Percentiles rank a stretch among this genome's conserved stretches.
phyloP scores from a whole-genome alignment of 2,797 vertebrate species.

The Scomberomorus guttatus region DNA sequence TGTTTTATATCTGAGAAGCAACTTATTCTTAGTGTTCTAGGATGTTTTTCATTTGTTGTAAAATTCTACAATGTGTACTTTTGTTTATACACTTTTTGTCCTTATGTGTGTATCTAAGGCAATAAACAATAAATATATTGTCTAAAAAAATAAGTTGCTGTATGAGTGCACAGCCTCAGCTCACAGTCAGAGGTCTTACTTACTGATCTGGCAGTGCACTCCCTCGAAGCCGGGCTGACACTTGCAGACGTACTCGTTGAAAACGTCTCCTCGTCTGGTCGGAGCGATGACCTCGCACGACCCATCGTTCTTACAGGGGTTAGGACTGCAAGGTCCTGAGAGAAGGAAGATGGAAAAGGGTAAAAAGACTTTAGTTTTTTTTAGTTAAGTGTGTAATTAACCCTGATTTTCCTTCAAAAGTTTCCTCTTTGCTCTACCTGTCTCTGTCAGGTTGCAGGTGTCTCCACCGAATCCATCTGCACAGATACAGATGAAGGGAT shows the following conservation, averaged over 20 bases:
- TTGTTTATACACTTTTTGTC: too few relatives aligned
- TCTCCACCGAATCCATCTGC: constrained; percentile 90
- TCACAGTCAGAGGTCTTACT: constrained; percentile 71
- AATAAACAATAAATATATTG: too few relatives aligned
- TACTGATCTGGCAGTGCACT: constrained; percentile 92
- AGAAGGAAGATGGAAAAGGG: not conserved
- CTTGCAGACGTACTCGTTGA: constrained; percentile 91
- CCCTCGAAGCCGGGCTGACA: constrained; percentile 91
- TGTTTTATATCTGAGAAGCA: too few relatives aligned
- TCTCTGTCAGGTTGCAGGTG: constrained; percentile 92
- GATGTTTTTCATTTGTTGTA: too few relatives aligned
- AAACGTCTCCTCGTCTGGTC: constrained; percentile 90
- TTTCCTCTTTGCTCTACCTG: constrained; percentile 79
- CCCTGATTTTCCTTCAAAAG: rapidly evolving
- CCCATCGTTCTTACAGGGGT: constrained; percentile 91
- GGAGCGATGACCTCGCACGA: constrained; percentile 84
- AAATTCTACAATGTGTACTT: too few relatives aligned
- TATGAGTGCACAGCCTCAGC: not conserved
- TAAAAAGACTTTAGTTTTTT: not conserved
- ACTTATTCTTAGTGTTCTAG: too few relatives aligned
- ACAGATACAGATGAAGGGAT: constrained; percentile 93
- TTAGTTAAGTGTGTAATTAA: too few relatives aligned
- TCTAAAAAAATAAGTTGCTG: not conserved
- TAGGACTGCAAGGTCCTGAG: constrained; percentile 92
- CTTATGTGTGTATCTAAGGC: too few relatives aligned